Evolutionary conservation across 2,888 invertebrate species (phyloP).

Genomic region (Sialis lutaria): DNA sequence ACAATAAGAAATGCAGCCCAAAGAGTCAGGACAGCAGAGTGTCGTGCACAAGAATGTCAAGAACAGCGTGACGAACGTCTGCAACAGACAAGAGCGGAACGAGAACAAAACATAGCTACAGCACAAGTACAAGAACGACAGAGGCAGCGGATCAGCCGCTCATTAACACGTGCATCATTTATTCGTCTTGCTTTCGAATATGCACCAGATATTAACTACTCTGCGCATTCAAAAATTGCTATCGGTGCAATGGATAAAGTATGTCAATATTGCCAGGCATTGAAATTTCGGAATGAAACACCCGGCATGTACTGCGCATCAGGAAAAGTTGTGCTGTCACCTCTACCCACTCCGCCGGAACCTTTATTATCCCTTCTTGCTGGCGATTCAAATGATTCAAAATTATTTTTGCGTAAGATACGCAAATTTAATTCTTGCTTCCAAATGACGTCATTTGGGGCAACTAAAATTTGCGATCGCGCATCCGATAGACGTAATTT

Average conservation of each 20-base stretch:
- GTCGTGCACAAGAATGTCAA: too few species aligned
- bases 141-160: conserved; percentile 11
- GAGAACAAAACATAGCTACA: too few species aligned
- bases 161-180: conserved; percentile 13
- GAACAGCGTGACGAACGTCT: too few species aligned
- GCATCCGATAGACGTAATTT: conserved; percentile 5
- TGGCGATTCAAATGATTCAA: conserved; percentile 11
- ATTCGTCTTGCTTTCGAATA: conserved; percentile 13
- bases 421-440: conserved; percentile 11
- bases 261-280: conserved; percentile 10
- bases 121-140: conserved; percentile 12
- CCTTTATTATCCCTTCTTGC: conserved; percentile 11
- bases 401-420: conserved; percentile 9
- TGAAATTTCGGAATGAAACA: conserved; percentile 14
- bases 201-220: conserved; percentile 15
- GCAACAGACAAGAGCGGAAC: too few species aligned
- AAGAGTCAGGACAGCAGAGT: too few species aligned
- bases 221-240: conserved; percentile 12
- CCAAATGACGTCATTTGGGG: conserved; percentile 13
- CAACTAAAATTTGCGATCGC: conserved; percentile 10
- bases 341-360: conserved; percentile 12
- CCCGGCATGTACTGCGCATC: conserved; percentile 12
- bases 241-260: conserved; percentile 12
- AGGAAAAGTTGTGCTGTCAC: conserved; percentile 11
- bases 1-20: too few species aligned